Base-by-base conservation (phyloP, 1,140 invertebrate species). In the Heliconius hewitsoni region DNA sequence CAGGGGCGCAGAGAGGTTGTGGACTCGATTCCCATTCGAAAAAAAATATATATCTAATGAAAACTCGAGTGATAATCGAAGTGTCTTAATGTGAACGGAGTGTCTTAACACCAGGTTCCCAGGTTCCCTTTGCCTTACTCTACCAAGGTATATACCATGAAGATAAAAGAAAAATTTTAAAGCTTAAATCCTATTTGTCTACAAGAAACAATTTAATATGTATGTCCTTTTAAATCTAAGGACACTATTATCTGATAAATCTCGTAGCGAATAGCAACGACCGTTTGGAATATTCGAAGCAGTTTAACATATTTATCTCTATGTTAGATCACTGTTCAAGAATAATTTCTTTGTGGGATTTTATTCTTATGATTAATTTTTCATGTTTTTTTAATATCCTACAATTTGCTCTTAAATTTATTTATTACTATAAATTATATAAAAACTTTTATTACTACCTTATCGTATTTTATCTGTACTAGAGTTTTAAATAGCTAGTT, bases 241-340 rank as follows among this genome's bases (percentile, higher is more conserved):
- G 30, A 66, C 16, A 66, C 3, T 66, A 5, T 81, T 83, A 81
- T 85, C 77, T 78, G 76, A 77, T 79, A 66, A 73, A 80, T 78
- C 77, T 78, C 71, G 76, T 74, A 76, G 42, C 60, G 18, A 66
- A 66, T 66, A 66, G 60, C 82, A 82, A 75, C 76, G 79, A 78
- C 57, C 78, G 81, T 84, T 78, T 76, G 71, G 78, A 85, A 77
- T 81, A 84, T 86, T 81, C 86, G 76, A 85, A 80, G 73, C 42
- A 80, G 78, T 70, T 82, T 6, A 66, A 66, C 60, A 81, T 85
- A 81, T 83, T 82, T 84, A 84, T 85, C 82, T 84, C 39, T 23
- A 71, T 78, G 74, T 76, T 77, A 79, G 81, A 76, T 86, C 78
- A 85, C 76, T 46, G 39, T 60, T 60, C 60, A 66, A 66, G 60